Percentiles rank a stretch among this genome's conserved stretches.
Conservation (phyloP, 2,797 vertebrate species). For the Salarias fasciatus region DNA sequence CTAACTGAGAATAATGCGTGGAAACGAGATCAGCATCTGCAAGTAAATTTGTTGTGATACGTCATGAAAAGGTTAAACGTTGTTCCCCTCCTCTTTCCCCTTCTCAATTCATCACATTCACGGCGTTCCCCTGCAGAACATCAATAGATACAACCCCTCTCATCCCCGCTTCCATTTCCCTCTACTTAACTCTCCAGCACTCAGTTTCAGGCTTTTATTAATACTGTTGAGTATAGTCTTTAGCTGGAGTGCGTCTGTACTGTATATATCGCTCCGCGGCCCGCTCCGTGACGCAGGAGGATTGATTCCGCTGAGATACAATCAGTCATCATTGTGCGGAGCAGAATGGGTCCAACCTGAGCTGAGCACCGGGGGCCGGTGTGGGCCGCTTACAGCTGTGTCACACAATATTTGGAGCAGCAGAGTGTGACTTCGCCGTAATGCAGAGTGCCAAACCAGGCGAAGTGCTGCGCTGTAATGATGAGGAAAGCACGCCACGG, state of each 20-base stretch:
- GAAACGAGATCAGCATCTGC: conserved; percentile 28
- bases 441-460: conserved; percentile 25
- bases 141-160: conserved; percentile 53
- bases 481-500: conserved; percentile 15
- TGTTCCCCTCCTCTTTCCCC: conserved; percentile 1
- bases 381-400: conserved; percentile 10
- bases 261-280: no score
- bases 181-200: background rate
- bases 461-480: conserved; percentile 18
- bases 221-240: background rate
- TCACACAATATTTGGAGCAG: background rate
- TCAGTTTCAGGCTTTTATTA: no score
- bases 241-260: background rate
- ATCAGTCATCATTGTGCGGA: background rate
- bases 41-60: conserved; percentile 32
- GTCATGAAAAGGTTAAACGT: conserved; percentile 42
- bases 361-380: conserved; percentile 12
- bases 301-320: background rate
- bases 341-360: conserved; percentile 7
- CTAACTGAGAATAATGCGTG: background rate
- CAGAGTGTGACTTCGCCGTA: conserved; percentile 3
- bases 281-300: background rate
- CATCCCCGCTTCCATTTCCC: conserved; percentile 2
- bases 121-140: conserved; percentile 34
- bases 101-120: conserved; percentile 54